These are phyloP conservation scores for Crocuta crocuta DNA, from an alignment of 2,113 vertebrate species.

Conservation along the genomic window DNA sequence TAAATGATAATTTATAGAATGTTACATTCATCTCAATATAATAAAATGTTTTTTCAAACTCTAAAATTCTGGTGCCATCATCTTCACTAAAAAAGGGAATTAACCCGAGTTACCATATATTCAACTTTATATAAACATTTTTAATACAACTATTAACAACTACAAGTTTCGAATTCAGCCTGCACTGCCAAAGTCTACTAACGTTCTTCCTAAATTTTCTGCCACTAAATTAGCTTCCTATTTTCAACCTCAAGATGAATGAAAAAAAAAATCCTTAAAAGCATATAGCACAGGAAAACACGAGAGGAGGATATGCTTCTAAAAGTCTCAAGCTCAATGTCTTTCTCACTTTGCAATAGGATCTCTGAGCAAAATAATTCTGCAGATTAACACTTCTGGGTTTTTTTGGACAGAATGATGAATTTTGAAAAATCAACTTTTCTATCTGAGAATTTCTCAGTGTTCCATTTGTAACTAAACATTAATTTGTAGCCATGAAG, in stretches of 20 bases:
- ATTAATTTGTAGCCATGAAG: slow-evolving; percentile 14
- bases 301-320: not conserved
- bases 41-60: slow-evolving; percentile 20
- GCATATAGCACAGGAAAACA: not conserved
- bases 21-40: not conserved
- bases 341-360: not conserved
- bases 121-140: slow-evolving; percentile 25
- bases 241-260: not conserved
- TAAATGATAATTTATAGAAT: slow-evolving; percentile 45
- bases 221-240: not conserved
- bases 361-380: not conserved
- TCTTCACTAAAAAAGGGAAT: not conserved
- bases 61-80: not conserved
- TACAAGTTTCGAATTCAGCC: not conserved
- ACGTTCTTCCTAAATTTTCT: not conserved
- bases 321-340: not conserved
- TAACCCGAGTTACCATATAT: not conserved
- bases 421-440: not conserved
- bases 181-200: not conserved
- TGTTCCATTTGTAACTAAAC: not conserved
- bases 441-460: not conserved
- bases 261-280: not conserved
- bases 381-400: not conserved
- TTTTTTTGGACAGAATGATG: not conserved
- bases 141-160: slow-evolving; percentile 14